Evolutionary conservation across 2,113 vertebrate genomes (phyloP), one percentile per base, ranked within the genome.

Genomic region (Cervus canadensis): DNA sequence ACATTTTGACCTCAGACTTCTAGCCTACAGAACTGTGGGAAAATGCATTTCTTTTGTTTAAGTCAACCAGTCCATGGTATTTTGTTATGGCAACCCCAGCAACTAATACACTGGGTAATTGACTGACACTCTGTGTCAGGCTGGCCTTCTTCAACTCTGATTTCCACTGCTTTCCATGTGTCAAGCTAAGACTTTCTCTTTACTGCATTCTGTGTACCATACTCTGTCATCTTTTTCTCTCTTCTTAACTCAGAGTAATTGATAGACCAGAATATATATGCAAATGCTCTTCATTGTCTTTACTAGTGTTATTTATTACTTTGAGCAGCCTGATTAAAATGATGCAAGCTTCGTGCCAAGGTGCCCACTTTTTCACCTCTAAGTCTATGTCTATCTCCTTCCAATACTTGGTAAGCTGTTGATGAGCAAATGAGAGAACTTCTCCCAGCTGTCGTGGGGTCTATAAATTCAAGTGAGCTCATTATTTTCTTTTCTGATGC

Each of bases 401-500:
- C 0, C 2, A 95, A 76, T 62, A 90, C 33, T 79, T 88, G 86
- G 40, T 7, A 88, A 91, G 19, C 87, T 40, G 4, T 50, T 94
- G 76, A 78, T 64, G 50, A 96, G 57, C 50, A 93, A 97, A 93
- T 62, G 52, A 90, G 57, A 86, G 59, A 78, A 91, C 50, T 91
- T 96, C 79, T 88, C 36, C 52, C 76, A 91, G 90, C 25, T 96
- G 59, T 45, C 9, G 0, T 28, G 12, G 43, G 90, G 82, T 87
- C 71, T 59, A 91, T 97, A 96, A 96, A 97, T 98, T 97, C 76
- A 94, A 97, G 91, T 76, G 94, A 98, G 59, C 56, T 97, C 88
- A 91, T 98, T 97, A 96, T 98, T 98, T 97, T 97, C 85, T 96
- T 96, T 97, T 96, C 93, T 95, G 78, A 94, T 97, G 83, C 86